Percentiles rank a stretch among this genome's conserved stretches.
Evolutionary conservation across 2,888 invertebrate species (phyloP).

Genomic region (Ormyrus thymus): DNA sequence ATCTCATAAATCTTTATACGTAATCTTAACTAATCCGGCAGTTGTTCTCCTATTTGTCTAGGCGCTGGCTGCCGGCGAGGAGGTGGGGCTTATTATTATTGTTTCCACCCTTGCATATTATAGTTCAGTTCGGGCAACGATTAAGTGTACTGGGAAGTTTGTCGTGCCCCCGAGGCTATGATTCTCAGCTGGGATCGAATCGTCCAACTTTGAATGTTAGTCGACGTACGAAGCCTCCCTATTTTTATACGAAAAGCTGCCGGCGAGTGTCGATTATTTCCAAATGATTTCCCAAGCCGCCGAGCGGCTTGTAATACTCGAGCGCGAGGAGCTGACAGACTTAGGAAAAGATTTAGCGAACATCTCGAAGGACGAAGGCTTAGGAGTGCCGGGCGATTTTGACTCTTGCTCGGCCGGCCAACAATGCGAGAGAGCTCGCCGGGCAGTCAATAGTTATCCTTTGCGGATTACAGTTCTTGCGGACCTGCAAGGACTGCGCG

Average conservation of each 20-base stretch:
- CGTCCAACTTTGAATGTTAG: conserved; percentile 43
- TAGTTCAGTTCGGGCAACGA: conserved; percentile 67
- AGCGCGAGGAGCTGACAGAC: not conserved
- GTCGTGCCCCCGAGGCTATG: conserved; percentile 66
- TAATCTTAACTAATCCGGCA: conserved; percentile 71
- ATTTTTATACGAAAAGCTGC: not conserved
- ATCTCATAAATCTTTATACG: conserved; percentile 69
- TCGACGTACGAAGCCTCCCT: not conserved
- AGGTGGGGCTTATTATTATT: conserved; percentile 66
- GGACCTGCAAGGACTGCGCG: conserved; percentile 61
- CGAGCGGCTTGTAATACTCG: not conserved
- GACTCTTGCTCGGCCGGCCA: not conserved
- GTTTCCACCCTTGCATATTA: conserved; percentile 73
- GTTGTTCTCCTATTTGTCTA: conserved; percentile 68
- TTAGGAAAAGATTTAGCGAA: not conserved
- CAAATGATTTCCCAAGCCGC: too few relatives aligned
- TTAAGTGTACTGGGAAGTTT: conserved; percentile 69
- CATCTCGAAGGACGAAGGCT: conserved; percentile 8
- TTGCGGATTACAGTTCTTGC: conserved; percentile 69
- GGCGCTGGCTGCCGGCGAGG: conserved; percentile 55
- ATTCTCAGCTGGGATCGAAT: conserved; percentile 60
- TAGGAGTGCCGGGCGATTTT: conserved; percentile 17
- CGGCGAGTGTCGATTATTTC: too few relatives aligned
- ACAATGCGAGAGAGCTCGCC: conserved; percentile 21
- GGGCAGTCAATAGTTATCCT: conserved; percentile 70